Base-by-base conservation (phyloP, 2,888 invertebrate species). In the Panorpa germanica region DNA sequence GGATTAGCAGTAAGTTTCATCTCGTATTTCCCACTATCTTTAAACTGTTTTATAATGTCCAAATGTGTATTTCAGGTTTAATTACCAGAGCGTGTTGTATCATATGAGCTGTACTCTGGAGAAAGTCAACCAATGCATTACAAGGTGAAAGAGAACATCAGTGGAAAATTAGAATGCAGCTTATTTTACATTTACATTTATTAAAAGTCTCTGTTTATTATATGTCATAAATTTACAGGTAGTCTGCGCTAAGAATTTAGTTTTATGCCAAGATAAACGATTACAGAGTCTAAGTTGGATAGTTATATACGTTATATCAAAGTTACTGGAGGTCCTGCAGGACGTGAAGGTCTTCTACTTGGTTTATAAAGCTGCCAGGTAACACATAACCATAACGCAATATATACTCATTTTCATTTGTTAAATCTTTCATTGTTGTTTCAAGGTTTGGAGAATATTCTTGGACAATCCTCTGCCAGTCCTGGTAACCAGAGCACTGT, bases 291-390 rank as follows among this genome's bases (percentile, higher is more conserved):
- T 75, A 29, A 68, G 71, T 33, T 90, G 59, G 81, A 83, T 36
- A 74, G 78, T 10, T 62, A 74, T 15, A 82, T 90, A 38, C 64
- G 82, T 14, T 86, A 86, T 43, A 83, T 86, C 28, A 83, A 85
- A 57, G 80, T 85, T 1, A 72, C 77, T 6, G 88, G 88, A 1
- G 90, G 90, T 2, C 78, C 82, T 5, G 56, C 74, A 1, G 76
- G 75, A 1, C 65, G 78, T 39, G 98, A 98, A 56, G 86, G 93
- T 3, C 59, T 98, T 13, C 66, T 98, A 19, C 63, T 93, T 21
- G 98, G 96, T 8, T 58, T 88, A 1, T 75, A 83, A 47, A 88
- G 78, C 58, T 93, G 93, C 35, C 75, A 90, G 63, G 80, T 78
- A 44, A n/a, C n/a, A n/a, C n/a, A n/a, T n/a, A n/a, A n/a, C n/a